Base-by-base conservation (phyloP, 2,113 vertebrate genomes). In the Barbus barbus region DNA sequence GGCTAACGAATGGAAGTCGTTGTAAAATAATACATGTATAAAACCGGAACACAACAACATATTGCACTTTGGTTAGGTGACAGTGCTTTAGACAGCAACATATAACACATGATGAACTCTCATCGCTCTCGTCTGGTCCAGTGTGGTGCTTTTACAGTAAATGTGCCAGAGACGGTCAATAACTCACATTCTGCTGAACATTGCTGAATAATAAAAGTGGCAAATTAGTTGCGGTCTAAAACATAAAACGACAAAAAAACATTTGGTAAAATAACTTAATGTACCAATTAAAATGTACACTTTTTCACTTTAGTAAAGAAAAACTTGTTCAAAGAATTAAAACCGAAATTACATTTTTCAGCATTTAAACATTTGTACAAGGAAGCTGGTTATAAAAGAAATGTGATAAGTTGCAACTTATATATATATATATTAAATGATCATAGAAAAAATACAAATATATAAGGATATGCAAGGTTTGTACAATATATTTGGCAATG, bases 1-100 rank as follows among this genome's bases (percentile, higher is more conserved):
- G 63, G 86, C 88, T 22, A 38, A 11, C 26, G 41, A 20, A 72
- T 60, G 44, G 31, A 26, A 38, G 16, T 4, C 1, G 9, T 1
- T 3, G 85, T 67, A 89, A 89, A 69, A 89, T 83, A 91, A 58
- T 48, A 61, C 75, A 58, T 41, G 7, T 26, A 36, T 26, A 56
- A 31, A 12, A 72, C 31, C 56, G 4, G 16, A 36, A 71, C 28
- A 18, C 12, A 51, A 9, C n/a, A 33, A 85, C 82, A 85, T 91
- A 94, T 94, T 94, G 93, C 92, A 94, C 93, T 90, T 93, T 81
- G 81, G 90, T 93, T 91, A 91, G 85, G 89, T 87, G 84, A 88
- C 89, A 87, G 92, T 89, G 67, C 46, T 80, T 86, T 85, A 24
- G 88, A 90, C 88, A 91, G 89, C 80, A 88, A 86, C 26, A 86